phyloP scores from a whole-genome alignment of 2,888 invertebrate species.

The Melangyna quadrimaculata region DNA sequence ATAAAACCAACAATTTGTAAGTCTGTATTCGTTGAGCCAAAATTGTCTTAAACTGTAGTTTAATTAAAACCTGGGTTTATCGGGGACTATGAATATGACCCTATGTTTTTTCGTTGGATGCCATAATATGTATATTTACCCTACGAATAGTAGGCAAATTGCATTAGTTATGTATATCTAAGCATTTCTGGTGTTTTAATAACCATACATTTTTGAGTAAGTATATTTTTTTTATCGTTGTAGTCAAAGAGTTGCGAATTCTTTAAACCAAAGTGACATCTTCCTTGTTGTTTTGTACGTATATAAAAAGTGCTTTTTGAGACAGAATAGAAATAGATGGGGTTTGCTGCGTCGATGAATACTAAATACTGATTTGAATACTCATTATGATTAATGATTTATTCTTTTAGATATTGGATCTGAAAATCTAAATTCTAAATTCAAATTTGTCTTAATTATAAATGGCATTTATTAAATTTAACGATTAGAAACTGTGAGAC shows the following conservation, averaged over 20 bases:
- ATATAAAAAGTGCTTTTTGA: background rate
- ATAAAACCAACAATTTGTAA: no score
- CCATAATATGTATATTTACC: background rate
- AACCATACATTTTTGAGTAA: background rate
- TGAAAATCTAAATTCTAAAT: background rate
- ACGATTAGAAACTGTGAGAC: no score
- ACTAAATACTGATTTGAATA: conserved; percentile 49
- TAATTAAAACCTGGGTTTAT: no score
- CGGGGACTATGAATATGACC: no score
- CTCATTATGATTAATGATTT: conserved; percentile 15
- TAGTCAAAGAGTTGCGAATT: conserved; percentile 44
- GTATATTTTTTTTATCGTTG: background rate
- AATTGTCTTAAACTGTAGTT: no score
- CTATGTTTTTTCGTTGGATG: background rate
- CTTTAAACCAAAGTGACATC: conserved; percentile 38
- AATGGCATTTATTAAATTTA: background rate
- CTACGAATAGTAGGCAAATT: conserved; percentile 36
- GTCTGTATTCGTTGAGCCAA: no score
- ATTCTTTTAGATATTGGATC: background rate
- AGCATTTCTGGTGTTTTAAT: conserved; percentile 16
- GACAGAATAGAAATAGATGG: conserved; percentile 9
- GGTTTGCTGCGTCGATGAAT: conserved; percentile 25
- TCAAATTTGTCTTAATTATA: background rate
- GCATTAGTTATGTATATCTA: background rate
- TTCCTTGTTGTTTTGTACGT: conserved; percentile 32